These are phyloP conservation scores for Eupleurogrammus muticus DNA, from an alignment of 2,797 vertebrate genomes.

Conservation along the genomic window DNA sequence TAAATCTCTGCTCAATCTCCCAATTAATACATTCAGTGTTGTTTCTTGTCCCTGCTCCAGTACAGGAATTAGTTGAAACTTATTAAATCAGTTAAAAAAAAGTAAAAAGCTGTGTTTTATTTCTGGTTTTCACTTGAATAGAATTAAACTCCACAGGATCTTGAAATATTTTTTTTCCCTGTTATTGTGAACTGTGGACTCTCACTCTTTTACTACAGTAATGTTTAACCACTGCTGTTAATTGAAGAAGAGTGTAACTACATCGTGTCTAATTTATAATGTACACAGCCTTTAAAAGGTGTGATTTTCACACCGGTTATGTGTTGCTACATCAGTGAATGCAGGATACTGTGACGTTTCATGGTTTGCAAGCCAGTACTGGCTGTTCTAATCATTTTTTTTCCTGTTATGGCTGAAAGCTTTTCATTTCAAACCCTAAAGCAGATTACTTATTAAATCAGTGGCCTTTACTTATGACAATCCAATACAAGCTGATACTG, in stretches of 20 bases:
- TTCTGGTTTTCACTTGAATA: conserved; percentile 5
- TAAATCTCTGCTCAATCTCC: conserved; percentile 24
- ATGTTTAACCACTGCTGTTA: conserved; percentile 33
- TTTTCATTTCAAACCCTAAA: conserved; percentile 78
- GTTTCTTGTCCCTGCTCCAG: conserved; percentile 1
- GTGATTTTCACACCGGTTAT: conserved; percentile 34
- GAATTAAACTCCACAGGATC: conserved; percentile 16
- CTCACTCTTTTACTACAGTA: neutral
- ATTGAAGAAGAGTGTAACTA: conserved; percentile 29
- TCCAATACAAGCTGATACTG: conserved; percentile 70
- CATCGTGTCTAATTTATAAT: conserved; percentile 46
- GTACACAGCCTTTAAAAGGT: conserved; percentile 34
- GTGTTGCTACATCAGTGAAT: neutral
- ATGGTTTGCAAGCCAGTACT: conserved; percentile 25
- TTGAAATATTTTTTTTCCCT: neutral
- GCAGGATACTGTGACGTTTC: conserved; percentile 4
- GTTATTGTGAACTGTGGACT: neutral
- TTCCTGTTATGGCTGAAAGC: conserved; percentile 64
- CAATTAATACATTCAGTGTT: conserved; percentile 7
- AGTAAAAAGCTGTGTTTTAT: conserved; percentile 7
- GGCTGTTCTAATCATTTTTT: conserved; percentile 51
- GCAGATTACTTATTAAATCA: conserved; percentile 77
- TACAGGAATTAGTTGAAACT: too few species aligned
- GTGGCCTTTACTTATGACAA: conserved; percentile 72
- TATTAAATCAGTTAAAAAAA: conserved; percentile 14